Percentiles rank a stretch among this genome's conserved stretches.
These are phyloP conservation scores for Taphrorychus bicolor DNA, from an alignment of 2,888 invertebrate species.

Conservation along the genomic window DNA sequence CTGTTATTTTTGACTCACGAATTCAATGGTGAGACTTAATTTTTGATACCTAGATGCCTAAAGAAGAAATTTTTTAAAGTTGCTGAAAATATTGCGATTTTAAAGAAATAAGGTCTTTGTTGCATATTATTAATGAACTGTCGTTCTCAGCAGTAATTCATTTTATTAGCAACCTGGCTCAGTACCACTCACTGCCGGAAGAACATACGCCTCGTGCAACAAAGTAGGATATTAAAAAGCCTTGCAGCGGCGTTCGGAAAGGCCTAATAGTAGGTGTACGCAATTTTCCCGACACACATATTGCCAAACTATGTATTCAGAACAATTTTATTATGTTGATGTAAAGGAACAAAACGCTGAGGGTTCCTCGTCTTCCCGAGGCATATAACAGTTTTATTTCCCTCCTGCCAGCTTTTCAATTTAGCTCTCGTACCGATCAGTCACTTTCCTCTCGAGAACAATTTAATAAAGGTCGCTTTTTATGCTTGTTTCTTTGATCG, in stretches of 20 bases:
- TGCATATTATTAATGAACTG: too few species aligned
- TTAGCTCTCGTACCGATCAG: conserved; percentile 32
- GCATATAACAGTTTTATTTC: conserved; percentile 26
- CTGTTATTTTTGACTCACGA: too few species aligned
- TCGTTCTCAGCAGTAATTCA: too few species aligned
- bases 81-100: too few species aligned
- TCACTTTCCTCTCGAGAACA: conserved; percentile 35
- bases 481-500: conserved; percentile 26
- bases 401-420: conserved; percentile 34
- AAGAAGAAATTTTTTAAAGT: too few species aligned
- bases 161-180: too few species aligned
- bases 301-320: conserved; percentile 9
- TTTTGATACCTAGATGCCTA: too few species aligned
- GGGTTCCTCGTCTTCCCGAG: conserved; percentile 9
- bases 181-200: too few species aligned
- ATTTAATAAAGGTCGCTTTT: conserved; percentile 35
- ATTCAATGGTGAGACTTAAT: too few species aligned
- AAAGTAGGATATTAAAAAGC: neutral
- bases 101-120: too few species aligned
- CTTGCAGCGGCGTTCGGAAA: neutral
- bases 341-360: conserved; percentile 1
- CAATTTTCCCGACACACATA: conserved; percentile 6
- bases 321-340: conserved; percentile 13
- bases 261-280: neutral
- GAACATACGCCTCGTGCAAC: too few species aligned